Conservation (phyloP, 2,113 vertebrate genomes). For the Ptychochromis oligacanthus region DNA sequence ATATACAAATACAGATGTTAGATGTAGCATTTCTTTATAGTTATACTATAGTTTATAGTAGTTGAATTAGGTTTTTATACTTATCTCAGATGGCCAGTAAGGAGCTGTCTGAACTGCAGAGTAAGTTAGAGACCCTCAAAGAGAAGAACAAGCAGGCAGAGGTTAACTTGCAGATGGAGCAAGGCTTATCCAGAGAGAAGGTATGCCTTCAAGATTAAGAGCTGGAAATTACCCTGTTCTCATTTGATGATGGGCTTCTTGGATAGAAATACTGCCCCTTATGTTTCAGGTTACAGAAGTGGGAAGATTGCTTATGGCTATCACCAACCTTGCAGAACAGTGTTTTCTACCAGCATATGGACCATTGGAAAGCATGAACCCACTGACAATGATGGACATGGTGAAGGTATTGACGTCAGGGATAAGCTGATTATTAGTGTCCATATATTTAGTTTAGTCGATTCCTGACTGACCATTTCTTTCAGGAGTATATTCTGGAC, state of each 20-base stretch:
- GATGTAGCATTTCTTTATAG: neutral
- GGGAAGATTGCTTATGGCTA: conserved; percentile 67
- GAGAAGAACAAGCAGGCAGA: conserved; percentile 75
- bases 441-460: neutral
- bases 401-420: conserved; percentile 75
- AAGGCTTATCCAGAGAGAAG: conserved; percentile 72
- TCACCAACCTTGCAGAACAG: conserved; percentile 76
- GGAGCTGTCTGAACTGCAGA: conserved; percentile 78
- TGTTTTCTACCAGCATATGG: conserved; percentile 71
- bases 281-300: conserved; percentile 71
- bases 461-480: conserved; percentile 1
- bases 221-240: neutral
- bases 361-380: conserved; percentile 55
- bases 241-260: neutral
- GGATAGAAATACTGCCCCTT: neutral
- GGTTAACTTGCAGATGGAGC: conserved; percentile 55
- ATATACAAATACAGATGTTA: neutral
- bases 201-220: conserved; percentile 46
- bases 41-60: neutral
- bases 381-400: conserved; percentile 75
- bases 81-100: conserved; percentile 68
- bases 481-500: conserved; percentile 82
- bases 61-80: neutral
- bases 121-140: conserved; percentile 64
- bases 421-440: neutral